Evolutionary conservation across 1,140 invertebrate species (phyloP).

Genomic region (Mycetomoellerius zeteki): DNA sequence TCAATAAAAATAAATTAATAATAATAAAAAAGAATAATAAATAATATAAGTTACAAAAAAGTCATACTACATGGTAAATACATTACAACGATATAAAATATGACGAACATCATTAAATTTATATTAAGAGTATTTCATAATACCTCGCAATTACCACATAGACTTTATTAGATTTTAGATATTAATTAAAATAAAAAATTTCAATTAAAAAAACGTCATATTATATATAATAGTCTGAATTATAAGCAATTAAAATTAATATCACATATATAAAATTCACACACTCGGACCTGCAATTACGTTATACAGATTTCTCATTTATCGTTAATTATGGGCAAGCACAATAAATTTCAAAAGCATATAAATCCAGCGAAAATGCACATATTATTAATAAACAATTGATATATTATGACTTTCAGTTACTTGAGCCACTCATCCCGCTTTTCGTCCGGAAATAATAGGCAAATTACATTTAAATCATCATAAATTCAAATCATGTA

Average conservation of each 20-base stretch:
- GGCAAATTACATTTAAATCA: slow-evolving; percentile 1
- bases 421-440: background rate
- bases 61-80: too few relatives aligned
- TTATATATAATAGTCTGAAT: background rate
- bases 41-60: too few relatives aligned
- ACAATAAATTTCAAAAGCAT: background rate
- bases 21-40: too few relatives aligned
- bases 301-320: background rate
- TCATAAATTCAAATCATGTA: background rate
- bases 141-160: background rate
- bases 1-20: too few relatives aligned
- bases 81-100: too few relatives aligned
- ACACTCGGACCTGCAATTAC: background rate
- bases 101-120: too few relatives aligned
- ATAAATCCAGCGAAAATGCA: background rate
- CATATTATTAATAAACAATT: slow-evolving; percentile 9
- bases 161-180: background rate
- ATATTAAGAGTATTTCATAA: background rate
- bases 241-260: background rate
- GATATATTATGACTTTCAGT: background rate
- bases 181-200: background rate
- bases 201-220: background rate
- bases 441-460: background rate
- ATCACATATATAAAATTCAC: background rate
- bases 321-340: background rate